Percentiles rank a stretch among this genome's conserved stretches.
phyloP scores from a whole-genome alignment of 2,797 vertebrate species.

The Microcaecilia unicolor region DNA sequence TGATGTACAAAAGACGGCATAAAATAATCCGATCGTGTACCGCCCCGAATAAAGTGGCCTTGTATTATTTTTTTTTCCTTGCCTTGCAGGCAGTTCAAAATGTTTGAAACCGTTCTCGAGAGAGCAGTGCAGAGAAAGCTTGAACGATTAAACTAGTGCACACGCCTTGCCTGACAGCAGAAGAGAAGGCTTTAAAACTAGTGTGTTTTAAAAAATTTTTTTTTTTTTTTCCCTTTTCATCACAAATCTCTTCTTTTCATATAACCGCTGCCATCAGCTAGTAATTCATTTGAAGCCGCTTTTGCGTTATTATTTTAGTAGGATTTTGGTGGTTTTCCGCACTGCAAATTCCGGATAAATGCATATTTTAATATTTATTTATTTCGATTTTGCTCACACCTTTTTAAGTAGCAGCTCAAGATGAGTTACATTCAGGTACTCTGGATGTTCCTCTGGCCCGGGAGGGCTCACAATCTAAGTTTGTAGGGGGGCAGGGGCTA shows the following conservation, averaged over 20 bases:
- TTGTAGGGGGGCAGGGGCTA: too few relatives aligned
- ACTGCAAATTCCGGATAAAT: too few relatives aligned
- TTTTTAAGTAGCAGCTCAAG: too few relatives aligned
- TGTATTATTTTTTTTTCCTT: slow-evolving; percentile 16
- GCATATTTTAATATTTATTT: too few relatives aligned
- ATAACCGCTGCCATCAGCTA: not conserved
- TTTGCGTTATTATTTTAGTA: slow-evolving; percentile 14
- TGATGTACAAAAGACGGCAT: slow-evolving; percentile 52
- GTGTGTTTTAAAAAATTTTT: too few relatives aligned
- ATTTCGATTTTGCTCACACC: too few relatives aligned
- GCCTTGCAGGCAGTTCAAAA: slow-evolving; percentile 19
- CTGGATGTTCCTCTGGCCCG: too few relatives aligned
- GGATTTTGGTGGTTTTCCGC: too few relatives aligned
- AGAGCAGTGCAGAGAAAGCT: slow-evolving; percentile 27
- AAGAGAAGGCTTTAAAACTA: slow-evolving; percentile 8
- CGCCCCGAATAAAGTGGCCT: slow-evolving; percentile 43
- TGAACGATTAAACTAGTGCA: slow-evolving; percentile 12
- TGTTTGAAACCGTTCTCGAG: slow-evolving; percentile 31
- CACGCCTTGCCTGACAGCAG: not conserved
- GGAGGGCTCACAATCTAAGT: too few relatives aligned
- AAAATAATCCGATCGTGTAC: slow-evolving; percentile 43
- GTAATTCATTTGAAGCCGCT: not conserved
- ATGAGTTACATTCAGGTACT: too few relatives aligned
- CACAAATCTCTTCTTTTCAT: not conserved
- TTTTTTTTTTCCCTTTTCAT: slow-evolving; percentile 16